A percentile compares a stretch with the other conserved stretches of the same genome.
phyloP scores from a whole-genome alignment of 2,797 vertebrate genomes.

The Acomys russatus region DNA sequence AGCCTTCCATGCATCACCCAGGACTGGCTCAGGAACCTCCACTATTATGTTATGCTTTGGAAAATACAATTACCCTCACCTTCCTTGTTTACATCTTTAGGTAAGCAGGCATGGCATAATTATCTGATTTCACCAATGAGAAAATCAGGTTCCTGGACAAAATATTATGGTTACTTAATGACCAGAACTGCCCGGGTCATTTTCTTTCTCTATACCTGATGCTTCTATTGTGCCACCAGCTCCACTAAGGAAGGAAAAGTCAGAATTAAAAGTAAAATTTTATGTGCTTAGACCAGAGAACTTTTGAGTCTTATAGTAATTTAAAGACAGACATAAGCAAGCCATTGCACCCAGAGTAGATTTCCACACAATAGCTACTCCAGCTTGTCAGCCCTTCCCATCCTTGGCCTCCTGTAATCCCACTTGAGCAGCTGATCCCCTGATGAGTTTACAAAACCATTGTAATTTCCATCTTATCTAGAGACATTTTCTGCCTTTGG shows the following conservation, averaged over 20 bases:
- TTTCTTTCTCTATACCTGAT: not conserved
- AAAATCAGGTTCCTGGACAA: constrained; percentile 33
- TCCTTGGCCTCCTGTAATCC: not conserved
- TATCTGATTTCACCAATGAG: constrained; percentile 39
- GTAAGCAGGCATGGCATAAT: not conserved
- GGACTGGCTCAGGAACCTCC: not conserved
- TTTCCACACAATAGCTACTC: not conserved
- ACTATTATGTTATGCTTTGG: not conserved
- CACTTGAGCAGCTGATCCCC: not conserved
- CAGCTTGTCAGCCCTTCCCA: not conserved
- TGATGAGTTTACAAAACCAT: constrained; percentile 25
- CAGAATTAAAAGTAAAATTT: not conserved
- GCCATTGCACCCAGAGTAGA: not conserved
- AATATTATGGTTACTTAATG: not conserved
- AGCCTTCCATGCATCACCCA: not conserved
- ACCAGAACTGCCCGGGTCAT: not conserved
- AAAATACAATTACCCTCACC: not conserved
- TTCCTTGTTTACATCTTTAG: not conserved
- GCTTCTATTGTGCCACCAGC: not conserved
- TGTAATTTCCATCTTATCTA: not conserved
- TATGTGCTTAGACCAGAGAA: not conserved
- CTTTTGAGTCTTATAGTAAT: constrained; percentile 45
- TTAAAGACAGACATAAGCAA: not conserved
- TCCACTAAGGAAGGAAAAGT: constrained; percentile 24
- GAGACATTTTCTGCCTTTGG: constrained; percentile 10